Evolutionary conservation across 2,113 vertebrate species (phyloP).

Genomic region (Hydrolagus affinis): DNA sequence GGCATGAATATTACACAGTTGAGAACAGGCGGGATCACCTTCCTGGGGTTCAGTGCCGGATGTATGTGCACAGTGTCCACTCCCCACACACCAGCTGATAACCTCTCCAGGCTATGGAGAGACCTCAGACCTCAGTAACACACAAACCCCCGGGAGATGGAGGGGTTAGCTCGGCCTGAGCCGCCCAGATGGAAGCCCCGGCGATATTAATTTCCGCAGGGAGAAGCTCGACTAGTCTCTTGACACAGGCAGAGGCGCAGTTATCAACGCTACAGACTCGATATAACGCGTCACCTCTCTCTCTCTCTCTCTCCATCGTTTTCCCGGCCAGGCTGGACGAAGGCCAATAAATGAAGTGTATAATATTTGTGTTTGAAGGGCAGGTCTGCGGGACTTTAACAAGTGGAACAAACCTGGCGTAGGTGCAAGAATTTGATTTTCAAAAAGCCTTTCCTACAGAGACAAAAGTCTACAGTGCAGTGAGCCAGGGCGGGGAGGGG

Average conservation of each 20-base stretch:
- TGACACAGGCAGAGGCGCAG: neutral
- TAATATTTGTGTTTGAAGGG: slow-evolving; percentile 28
- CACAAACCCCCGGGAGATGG: neutral
- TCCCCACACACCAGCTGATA: slow-evolving; percentile 10
- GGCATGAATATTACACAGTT: slow-evolving; percentile 17
- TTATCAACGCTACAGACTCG: neutral
- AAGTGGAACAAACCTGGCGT: neutral
- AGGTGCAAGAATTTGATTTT: neutral
- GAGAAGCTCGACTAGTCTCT: neutral
- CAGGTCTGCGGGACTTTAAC: neutral
- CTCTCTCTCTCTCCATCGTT: neutral
- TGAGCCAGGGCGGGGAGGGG: neutral
- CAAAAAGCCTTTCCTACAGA: neutral
- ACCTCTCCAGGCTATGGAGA: slow-evolving; percentile 1
- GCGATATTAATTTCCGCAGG: neutral
- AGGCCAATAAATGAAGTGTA: slow-evolving; percentile 24
- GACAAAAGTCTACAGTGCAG: neutral
- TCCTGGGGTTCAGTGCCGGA: neutral
- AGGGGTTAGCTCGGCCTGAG: neutral
- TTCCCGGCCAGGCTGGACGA: neutral
- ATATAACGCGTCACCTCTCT: neutral
- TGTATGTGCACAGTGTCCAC: neutral
- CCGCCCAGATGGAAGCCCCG: neutral
- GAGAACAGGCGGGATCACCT: neutral
- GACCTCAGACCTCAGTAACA: neutral